Evolutionary conservation across 1,140 invertebrate species (phyloP).

Genomic region (Drosophila mayri): DNA sequence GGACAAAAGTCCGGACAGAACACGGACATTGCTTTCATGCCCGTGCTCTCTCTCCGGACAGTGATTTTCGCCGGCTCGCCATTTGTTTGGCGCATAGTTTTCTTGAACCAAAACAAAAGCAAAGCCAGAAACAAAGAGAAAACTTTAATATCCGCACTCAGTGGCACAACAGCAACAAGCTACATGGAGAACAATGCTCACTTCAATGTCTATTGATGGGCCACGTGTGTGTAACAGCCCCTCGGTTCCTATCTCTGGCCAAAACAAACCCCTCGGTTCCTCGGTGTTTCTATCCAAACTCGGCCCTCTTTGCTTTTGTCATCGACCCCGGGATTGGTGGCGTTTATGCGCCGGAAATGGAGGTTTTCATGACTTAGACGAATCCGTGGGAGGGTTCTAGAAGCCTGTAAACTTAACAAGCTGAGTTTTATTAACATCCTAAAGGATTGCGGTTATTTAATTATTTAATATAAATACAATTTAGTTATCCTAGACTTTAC

Average conservation of each 20-base stretch:
- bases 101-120: conserved; percentile 52
- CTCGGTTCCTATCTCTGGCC: conserved; percentile 12
- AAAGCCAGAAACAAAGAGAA: conserved; percentile 47
- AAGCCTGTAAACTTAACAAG: not conserved
- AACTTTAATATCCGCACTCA: conserved; percentile 69
- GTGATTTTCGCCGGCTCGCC: conserved; percentile 58
- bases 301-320: conserved; percentile 3
- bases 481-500: not conserved
- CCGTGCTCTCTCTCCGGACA: conserved; percentile 42
- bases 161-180: conserved; percentile 54
- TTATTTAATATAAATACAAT: too few species aligned
- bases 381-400: not conserved
- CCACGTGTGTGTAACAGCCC: conserved; percentile 39
- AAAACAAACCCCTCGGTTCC: conserved; percentile 1
- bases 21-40: conserved; percentile 59
- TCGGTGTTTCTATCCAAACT: not conserved
- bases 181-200: conserved; percentile 44
- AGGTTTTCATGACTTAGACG: conserved; percentile 6
- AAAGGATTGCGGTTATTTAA: too few species aligned
- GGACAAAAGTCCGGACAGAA: conserved; percentile 11
- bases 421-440: not conserved
- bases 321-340: conserved; percentile 1
- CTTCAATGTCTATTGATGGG: conserved; percentile 74
- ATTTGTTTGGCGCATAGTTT: conserved; percentile 64
- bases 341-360: conserved; percentile 39